Evolutionary conservation across 1,140 invertebrate genomes (phyloP).

Genomic region (Centruroides vittatus): DNA sequence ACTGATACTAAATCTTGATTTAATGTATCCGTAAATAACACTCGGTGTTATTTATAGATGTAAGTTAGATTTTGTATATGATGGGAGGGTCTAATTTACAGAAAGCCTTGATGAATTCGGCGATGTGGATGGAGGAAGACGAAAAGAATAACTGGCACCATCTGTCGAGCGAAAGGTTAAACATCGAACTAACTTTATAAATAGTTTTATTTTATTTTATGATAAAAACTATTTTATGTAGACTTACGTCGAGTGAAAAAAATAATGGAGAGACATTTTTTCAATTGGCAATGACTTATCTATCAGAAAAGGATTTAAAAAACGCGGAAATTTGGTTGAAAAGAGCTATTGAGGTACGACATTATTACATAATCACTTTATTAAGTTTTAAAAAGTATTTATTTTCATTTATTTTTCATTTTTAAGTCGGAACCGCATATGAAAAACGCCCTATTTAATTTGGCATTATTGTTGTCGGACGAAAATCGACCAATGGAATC

Average conservation of each 20-base stretch:
- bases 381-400: not conserved
- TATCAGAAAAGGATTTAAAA: constrained; percentile 76
- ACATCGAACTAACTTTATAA: too few species aligned
- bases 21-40: too few species aligned
- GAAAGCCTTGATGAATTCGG: constrained; percentile 15
- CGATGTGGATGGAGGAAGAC: constrained; percentile 11
- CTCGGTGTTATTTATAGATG: too few species aligned
- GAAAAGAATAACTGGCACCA: not conserved
- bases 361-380: too few species aligned
- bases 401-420: not conserved
- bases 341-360: constrained; percentile 27
- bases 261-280: constrained; percentile 63
- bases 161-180: not conserved
- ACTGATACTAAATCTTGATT: too few species aligned
- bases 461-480: constrained; percentile 78
- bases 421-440: constrained; percentile 34
- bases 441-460: constrained; percentile 83
- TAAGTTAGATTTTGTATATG: too few species aligned
- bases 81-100: not conserved
- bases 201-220: not conserved
- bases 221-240: too few species aligned
- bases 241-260: not conserved
- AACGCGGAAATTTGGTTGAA: constrained; percentile 42
- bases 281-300: constrained; percentile 89
- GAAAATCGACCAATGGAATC: constrained; percentile 27